Base-by-base conservation (phyloP, 1,140 invertebrate genomes). In the Linepithema humile region DNA sequence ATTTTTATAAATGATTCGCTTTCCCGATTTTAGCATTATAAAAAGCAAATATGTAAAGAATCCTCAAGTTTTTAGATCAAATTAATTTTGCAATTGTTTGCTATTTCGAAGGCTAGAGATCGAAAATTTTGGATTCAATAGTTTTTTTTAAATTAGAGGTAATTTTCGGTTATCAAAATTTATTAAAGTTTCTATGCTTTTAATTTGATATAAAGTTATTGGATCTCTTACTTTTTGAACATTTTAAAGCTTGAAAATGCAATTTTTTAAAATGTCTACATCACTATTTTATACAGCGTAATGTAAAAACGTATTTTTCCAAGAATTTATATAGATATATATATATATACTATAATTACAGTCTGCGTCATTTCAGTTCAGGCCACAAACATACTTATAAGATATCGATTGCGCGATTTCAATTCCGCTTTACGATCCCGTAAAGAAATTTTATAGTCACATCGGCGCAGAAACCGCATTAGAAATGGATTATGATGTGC, bases 391-490 rank as follows among this genome's bases (percentile, higher is more conserved):
- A 12, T 62, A 45, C 29, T 55, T 55, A 26, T 32, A 35, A 50
- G 5, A 32, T 15, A 23, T 48, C 45, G 35, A 38, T n/a, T 65
- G 2, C 20, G 1, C 9, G 20, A 65, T 29, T 7, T 65, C 20
- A 15, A 65, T 38, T 65, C 7, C 29, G 9, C 5, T 78, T n/a
- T 29, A 55, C 84, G 32, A 32, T 12, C 38, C 50, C 65, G 53
- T 84, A 84, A 87, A 84, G 50, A 70, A 84, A 86, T 84, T 87
- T 86, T 86, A 87, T 23, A 26, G 10, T 32, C 9, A 48, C 29
- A 32, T 72, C 62, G 20, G 17, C n/a, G 38, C 23, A 53, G 20
- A 65, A 65, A 65, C 29, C 2, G 7, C 29, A 26, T 5, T 35
- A 10, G 40, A 65, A 82, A 65, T 32, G 20, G 23, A 84, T 86